Base-by-base conservation (phyloP, 2,888 invertebrate genomes). In the Lysandra bellargus region DNA sequence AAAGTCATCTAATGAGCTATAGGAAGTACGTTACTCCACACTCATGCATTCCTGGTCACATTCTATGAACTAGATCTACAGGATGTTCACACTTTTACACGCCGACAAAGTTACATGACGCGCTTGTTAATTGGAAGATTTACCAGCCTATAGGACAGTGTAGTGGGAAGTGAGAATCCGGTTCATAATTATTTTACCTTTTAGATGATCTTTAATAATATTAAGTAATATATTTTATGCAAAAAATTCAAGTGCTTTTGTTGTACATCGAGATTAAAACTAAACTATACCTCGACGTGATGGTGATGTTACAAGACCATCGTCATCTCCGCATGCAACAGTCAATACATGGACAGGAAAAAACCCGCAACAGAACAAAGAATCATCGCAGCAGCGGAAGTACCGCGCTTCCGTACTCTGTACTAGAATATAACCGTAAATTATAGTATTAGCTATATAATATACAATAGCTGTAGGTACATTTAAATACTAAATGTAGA, bases 41-140 rank as follows among this genome's bases (percentile, higher is more conserved):
- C 33, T 69, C 69, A 69, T 69, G 69, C 33, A 69, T 69, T 69
- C 69, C 69, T 69, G 69, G 69, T 69, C 37, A 69, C 33, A 69
- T 69, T 69, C 69, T 37, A 37, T 14, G 2, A 64, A 30, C 64
- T 64, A 64, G 64, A 64, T 9, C 30, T 69, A 69, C 69, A 69
- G 69, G 33, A 64, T 69, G 69, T 69, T 69, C 64, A 9, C 64
- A 69, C 64, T 69, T 69, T 7, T 23, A 69, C 9, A 33, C 33
- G 33, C 33, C 69, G 37, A 69, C 69, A 69, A 69, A 69, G 33
- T 69, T 37, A 69, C 33, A 33, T 3, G 69, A 23, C 57, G 57
- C 17, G 17, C 0, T 57, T 57, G 57, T 57, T 57, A 57, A 64
- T 64, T 64, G 9, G 12, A 3, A 64, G 30, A 64, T 64, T 60